phyloP scores from a whole-genome alignment of 2,888 invertebrate genomes.

The Drosophila mercatorum region DNA sequence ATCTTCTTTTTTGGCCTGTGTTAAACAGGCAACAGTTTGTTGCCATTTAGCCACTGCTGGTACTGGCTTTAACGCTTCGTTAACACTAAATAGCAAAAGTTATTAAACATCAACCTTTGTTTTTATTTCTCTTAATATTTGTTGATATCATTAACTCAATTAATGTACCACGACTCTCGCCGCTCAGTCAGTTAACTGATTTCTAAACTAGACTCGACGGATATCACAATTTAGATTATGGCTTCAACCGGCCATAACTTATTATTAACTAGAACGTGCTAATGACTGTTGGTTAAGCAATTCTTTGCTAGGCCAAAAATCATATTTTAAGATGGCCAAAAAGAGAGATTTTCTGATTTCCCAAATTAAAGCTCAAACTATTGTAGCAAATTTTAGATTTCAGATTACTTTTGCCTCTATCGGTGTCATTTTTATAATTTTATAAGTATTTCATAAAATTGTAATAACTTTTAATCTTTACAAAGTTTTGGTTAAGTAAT shows the following conservation, averaged over 20 bases:
- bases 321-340: neutral
- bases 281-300: neutral
- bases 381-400: neutral
- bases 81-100: constrained; percentile 52
- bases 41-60: constrained; percentile 56
- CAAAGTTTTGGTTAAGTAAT: no score
- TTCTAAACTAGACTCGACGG: constrained; percentile 49
- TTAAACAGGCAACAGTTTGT: constrained; percentile 65
- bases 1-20: constrained; percentile 40
- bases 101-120: constrained; percentile 31
- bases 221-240: constrained; percentile 36
- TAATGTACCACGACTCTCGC: constrained; percentile 58
- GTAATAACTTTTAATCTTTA: no score
- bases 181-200: constrained; percentile 20
- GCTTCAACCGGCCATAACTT: constrained; percentile 2
- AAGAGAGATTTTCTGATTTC: neutral
- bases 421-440: neutral
- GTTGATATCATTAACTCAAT: constrained; percentile 60
- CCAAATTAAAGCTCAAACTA: neutral
- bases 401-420: neutral
- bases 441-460: no score
- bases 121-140: constrained; percentile 19
- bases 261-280: constrained; percentile 42
- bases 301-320: neutral
- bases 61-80: constrained; percentile 64